Percentiles rank a stretch among this genome's conserved stretches.
These are phyloP conservation scores for Otis tarda DNA, from an alignment of 2,113 vertebrate genomes.

Conservation along the genomic window DNA sequence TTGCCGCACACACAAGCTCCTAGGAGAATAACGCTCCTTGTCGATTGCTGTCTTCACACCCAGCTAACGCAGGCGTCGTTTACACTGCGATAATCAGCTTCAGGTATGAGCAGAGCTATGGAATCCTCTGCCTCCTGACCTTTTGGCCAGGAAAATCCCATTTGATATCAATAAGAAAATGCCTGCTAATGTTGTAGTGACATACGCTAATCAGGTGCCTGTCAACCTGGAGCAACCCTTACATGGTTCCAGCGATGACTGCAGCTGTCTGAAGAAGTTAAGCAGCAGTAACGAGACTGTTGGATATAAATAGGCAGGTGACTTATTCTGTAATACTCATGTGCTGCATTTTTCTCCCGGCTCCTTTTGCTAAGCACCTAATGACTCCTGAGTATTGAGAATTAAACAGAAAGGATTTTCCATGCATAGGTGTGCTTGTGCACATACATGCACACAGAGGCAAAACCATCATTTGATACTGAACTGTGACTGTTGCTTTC, in stretches of 20 bases:
- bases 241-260: neutral
- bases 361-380: neutral
- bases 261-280: neutral
- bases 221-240: neutral
- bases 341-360: neutral
- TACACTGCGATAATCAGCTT: slow-evolving; percentile 19
- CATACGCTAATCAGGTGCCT: neutral
- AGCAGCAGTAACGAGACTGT: neutral
- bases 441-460: neutral
- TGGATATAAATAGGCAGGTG: neutral
- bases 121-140: neutral
- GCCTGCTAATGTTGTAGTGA: neutral
- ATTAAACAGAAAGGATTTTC: neutral
- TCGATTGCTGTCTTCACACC: neutral
- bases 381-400: neutral
- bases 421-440: neutral
- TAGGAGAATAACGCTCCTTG: slow-evolving; percentile 18
- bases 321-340: neutral
- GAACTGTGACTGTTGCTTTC: neutral
- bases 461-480: neutral
- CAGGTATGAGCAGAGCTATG: neutral
- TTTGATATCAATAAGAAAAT: neutral
- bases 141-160: slow-evolving; percentile 12
- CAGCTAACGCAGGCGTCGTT: slow-evolving; percentile 7
- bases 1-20: neutral